Evolutionary conservation across 2,113 vertebrate species (phyloP).

Genomic region (Ellobius talpinus): DNA sequence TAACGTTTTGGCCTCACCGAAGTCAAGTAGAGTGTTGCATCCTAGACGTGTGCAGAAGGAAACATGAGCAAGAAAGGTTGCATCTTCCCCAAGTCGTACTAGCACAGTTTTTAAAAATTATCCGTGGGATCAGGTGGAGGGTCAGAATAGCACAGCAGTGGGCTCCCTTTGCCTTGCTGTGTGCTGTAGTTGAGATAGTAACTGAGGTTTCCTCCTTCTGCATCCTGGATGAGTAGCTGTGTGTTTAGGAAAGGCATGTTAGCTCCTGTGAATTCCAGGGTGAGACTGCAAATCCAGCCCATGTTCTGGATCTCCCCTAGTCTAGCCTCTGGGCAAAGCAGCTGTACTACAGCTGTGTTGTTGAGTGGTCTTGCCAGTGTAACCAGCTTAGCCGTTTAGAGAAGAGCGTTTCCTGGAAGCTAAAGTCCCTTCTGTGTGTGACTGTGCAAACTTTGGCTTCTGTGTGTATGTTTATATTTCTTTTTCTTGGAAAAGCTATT

Average conservation of each 20-base stretch:
- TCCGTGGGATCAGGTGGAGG: not conserved
- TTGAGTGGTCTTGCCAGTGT: not conserved
- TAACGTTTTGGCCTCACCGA: not conserved
- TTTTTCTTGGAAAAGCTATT: not conserved
- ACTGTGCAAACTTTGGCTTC: not conserved
- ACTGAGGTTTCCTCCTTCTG: not conserved
- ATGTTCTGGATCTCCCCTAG: not conserved
- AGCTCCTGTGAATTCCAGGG: not conserved
- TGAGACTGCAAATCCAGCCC: not conserved
- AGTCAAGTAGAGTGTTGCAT: not conserved
- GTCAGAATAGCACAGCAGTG: not conserved
- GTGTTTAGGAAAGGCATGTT: not conserved
- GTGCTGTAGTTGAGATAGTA: not conserved
- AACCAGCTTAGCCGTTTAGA: not conserved
- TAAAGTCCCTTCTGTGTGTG: slow-evolving; percentile 29
- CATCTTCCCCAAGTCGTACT: not conserved
- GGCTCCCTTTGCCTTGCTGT: not conserved
- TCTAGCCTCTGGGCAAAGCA: not conserved
- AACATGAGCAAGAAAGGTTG: not conserved
- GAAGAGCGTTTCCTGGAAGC: not conserved
- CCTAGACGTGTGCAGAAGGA: not conserved
- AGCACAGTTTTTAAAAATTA: slow-evolving; percentile 1
- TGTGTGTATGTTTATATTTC: not conserved
- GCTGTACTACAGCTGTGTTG: not conserved
- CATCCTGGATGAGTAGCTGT: not conserved